A percentile compares a stretch with the other conserved stretches of the same genome.
Evolutionary conservation across 2,888 invertebrate species (phyloP).

Genomic region (Ischnus inquisitorius): DNA sequence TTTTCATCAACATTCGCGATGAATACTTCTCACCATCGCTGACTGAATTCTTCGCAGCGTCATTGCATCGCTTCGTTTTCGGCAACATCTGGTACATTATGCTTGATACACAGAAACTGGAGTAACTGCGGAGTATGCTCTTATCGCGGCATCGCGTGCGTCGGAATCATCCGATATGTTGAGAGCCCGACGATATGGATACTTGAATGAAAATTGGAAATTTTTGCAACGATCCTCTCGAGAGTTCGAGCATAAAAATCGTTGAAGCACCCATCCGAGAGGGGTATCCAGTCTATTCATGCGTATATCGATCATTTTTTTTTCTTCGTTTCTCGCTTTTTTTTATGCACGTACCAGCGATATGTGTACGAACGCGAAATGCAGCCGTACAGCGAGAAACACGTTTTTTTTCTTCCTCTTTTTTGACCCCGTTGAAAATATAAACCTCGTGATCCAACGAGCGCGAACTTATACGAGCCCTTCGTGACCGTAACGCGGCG

Average conservation of each 20-base stretch:
- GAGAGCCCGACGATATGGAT: background rate
- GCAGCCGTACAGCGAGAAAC: background rate
- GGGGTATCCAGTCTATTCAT: constrained; percentile 13
- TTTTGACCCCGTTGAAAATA: constrained; percentile 38
- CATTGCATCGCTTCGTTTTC: no score
- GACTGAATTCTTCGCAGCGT: no score
- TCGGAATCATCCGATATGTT: constrained; percentile 11
- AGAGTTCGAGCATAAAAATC: constrained; percentile 14
- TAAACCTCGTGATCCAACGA: background rate
- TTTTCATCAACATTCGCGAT: no score
- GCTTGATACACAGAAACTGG: background rate
- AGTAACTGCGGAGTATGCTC: background rate
- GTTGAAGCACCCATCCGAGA: background rate
- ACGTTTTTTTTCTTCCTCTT: constrained; percentile 7
- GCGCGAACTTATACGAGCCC: constrained; percentile 13
- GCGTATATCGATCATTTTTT: constrained; percentile 29
- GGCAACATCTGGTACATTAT: background rate
- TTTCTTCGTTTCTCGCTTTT: background rate
- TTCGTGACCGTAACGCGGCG: background rate
- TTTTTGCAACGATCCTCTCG: constrained; percentile 40
- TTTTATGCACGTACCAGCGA: background rate
- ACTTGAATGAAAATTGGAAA: constrained; percentile 56
- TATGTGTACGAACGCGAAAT: background rate
- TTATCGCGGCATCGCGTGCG: background rate
- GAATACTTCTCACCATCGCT: no score